phyloP scores from a whole-genome alignment of 2,113 vertebrate genomes.

The Progne subis region DNA sequence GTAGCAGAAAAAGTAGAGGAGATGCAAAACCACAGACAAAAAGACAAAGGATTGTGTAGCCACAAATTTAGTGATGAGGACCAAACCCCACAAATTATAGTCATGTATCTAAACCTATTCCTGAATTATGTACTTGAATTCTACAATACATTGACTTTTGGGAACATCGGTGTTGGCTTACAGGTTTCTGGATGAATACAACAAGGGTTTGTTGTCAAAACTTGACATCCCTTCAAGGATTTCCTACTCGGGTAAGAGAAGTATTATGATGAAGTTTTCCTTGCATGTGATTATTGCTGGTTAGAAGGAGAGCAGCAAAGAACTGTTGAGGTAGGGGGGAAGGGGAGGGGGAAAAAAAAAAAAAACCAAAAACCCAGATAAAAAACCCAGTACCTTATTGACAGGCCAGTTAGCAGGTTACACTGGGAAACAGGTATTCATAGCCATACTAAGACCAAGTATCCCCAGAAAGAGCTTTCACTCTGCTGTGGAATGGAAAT shows the following conservation, averaged over 20 bases:
- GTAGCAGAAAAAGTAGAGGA: not conserved
- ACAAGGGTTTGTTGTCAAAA: not conserved
- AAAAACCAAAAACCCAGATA: too few relatives aligned
- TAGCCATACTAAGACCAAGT: not conserved
- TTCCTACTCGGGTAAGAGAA: not conserved
- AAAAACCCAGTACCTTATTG: not conserved
- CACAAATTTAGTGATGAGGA: not conserved
- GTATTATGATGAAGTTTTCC: not conserved
- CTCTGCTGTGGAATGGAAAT: not conserved
- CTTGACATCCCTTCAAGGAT: not conserved
- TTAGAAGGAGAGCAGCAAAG: not conserved
- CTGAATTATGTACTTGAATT: not conserved
- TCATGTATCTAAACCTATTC: not conserved
- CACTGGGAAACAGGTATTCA: not conserved
- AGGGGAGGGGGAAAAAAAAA: too few relatives aligned
- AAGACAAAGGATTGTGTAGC: not conserved
- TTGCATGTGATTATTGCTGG: not conserved
- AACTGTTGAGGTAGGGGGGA: accelerated
- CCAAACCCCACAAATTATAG: not conserved
- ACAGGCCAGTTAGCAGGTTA: not conserved
- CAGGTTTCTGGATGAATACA: not conserved
- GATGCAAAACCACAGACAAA: not conserved
- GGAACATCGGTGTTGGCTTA: not conserved
- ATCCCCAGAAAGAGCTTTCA: not conserved
- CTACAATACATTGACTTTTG: not conserved